Evolutionary conservation across 2,113 vertebrate species (phyloP), one percentile per base, ranked within the genome.

Genomic region (Lipophrys pholis): DNA sequence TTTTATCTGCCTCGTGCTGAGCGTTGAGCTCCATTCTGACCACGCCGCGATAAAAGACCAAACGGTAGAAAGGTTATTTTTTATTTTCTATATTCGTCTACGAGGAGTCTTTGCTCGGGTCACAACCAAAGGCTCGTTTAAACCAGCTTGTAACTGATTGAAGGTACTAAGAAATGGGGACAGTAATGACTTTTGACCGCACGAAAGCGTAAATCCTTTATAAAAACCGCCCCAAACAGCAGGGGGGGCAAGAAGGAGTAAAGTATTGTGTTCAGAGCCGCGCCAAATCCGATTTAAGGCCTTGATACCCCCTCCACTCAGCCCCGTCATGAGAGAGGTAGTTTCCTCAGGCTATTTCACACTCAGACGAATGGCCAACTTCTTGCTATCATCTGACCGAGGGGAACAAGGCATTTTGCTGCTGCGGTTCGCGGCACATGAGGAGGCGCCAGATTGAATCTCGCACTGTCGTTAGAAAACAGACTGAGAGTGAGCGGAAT

Each of bases 271-370:
- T 67, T 72, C 62, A 42, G 41, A 76, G 50, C 57, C 0, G 14
- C 43, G 17, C 36, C 36, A 62, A 78, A 89, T 76, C 69, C 55
- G 2, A 61, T 76, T 84, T 64, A 58, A 67, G 39, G 63, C 60
- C 6, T 73, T 49, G 35, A 80, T 35, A 56, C 55, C 45, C n/a
- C 17, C 6, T 63, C 5, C 11, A 6, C 64, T 40, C 21, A 30
- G 21, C 21, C 21, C 21, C 21, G 52, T 74, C 67, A 56, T 6
- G 4, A 64, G 51, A 50, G 76, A 70, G 6, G 46, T 8, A 5
- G 38, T 71, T 64, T 73, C 75, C 67, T 66, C 63, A 48, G 69
- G 85, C 77, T 60, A 76, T 87, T 84, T 83, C 85, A 83, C 83
- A 76, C 67, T 45, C n/a, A n/a, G n/a, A n/a, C n/a, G 30, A 81